These are phyloP conservation scores for Acanthisitta chloris DNA, from an alignment of 2,113 vertebrate genomes.

Conservation along the genomic window DNA sequence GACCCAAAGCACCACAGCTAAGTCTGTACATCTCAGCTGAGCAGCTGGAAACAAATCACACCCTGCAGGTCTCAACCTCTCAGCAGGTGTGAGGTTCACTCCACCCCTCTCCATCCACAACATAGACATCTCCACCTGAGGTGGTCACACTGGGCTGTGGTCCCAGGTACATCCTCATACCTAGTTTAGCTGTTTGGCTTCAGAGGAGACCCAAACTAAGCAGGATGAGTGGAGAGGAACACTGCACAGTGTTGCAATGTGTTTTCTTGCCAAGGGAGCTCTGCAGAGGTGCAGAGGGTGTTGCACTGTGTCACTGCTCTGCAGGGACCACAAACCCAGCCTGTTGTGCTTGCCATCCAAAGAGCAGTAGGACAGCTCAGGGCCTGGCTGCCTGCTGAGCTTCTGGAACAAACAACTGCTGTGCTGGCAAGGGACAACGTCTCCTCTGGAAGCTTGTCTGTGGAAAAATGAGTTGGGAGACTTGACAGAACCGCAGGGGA, in stretches of 20 bases:
- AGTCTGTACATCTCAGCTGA: too few species aligned
- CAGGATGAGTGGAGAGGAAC: background rate
- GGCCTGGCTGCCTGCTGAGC: background rate
- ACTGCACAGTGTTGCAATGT: too few species aligned
- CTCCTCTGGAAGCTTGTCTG: background rate
- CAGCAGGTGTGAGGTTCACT: accelerated
- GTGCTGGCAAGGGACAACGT: background rate
- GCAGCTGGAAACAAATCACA: accelerated
- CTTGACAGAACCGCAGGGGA: background rate
- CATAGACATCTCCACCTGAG: background rate
- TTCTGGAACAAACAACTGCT: background rate
- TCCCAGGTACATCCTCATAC: background rate
- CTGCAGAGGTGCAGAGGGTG: background rate
- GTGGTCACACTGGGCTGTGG: background rate
- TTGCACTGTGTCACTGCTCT: background rate
- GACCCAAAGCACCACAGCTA: background rate
- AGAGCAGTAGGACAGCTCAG: background rate
- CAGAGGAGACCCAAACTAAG: background rate
- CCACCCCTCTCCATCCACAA: background rate
- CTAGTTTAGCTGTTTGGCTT: background rate
- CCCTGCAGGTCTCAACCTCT: background rate
- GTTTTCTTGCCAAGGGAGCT: background rate
- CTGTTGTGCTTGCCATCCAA: accelerated
- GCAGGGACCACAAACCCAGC: background rate
- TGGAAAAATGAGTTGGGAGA: accelerated